phyloP scores from a whole-genome alignment of 1,140 invertebrate species.

The Pseudomyrmex dendroicus region DNA sequence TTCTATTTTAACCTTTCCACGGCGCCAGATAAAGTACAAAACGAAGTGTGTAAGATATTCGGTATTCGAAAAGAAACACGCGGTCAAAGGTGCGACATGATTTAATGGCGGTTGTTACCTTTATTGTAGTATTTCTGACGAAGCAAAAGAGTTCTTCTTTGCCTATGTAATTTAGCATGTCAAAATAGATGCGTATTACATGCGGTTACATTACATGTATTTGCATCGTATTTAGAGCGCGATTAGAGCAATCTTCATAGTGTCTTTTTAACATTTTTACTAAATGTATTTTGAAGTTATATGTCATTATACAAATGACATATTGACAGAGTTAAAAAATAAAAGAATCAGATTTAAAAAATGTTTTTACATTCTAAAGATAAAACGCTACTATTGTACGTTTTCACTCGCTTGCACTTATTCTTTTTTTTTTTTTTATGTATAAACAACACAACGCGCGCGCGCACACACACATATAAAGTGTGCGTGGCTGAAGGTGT shows the following conservation, averaged over 20 bases:
- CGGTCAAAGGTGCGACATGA: slow-evolving; percentile 27
- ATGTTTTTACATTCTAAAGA: background rate
- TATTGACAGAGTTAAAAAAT: background rate
- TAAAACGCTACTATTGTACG: background rate
- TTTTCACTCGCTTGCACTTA: background rate
- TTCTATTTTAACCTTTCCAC: slow-evolving; percentile 4
- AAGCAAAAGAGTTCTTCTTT: background rate
- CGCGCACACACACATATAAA: too few relatives aligned
- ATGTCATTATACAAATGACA: too few relatives aligned
- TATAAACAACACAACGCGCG: slow-evolving; percentile 12
- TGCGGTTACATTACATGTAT: too few relatives aligned
- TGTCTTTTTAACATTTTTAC: background rate
- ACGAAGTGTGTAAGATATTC: background rate
- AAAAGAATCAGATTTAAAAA: background rate
- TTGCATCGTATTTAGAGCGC: too few relatives aligned
- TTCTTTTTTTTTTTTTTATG: slow-evolving; percentile 3
- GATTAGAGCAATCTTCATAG: too few relatives aligned
- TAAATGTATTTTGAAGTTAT: slow-evolving; percentile 1
- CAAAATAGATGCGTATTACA: slow-evolving; percentile 27
- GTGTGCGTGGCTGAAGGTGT: slow-evolving; percentile 5
- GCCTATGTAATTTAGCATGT: slow-evolving; percentile 41
- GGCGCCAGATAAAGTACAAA: background rate
- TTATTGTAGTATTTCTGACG: slow-evolving; percentile 51
- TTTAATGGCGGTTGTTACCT: slow-evolving; percentile 17
- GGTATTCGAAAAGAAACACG: slow-evolving; percentile 10